Evolutionary conservation across 2,113 vertebrate species (phyloP), one percentile per base, ranked within the genome.

Genomic region (Megalops atlanticus): DNA sequence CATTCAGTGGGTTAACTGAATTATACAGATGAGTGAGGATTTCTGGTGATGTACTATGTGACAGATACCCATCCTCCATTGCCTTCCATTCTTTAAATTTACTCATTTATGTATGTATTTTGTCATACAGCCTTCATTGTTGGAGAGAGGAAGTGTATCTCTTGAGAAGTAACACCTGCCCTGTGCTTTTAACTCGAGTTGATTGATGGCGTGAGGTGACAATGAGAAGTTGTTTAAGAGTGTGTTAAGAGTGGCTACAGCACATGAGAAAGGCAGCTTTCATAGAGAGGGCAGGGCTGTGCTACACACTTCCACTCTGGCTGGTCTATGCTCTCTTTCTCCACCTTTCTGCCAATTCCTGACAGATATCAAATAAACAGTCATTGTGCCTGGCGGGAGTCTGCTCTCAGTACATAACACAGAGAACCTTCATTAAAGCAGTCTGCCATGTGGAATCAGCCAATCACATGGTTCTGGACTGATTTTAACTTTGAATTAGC

Each of bases 71-170:
- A 84, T 82, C 79, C 77, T 75, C 27, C 86, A 79, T 74, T 74
- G 82, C 85, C 87, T 84, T 41, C 79, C 21, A 83, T 86, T 81
- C 86, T 91, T 88, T 87, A 80, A 88, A 85, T 91, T 89, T 88
- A 89, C n/a, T n/a, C n/a, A n/a, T 91, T 91, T 90, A 92, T 91
- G 89, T 92, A 89, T 93, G 92, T 92, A 92, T 93, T 89, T 90
- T 83, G 58, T 64, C 70, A 74, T 18, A n/a, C 35, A 15, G 38
- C 24, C 40, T 71, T 27, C 11, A 14, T 33, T 33, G 11, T 14
- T 45, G 43, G 43, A 45, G 43, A n/a, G n/a, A n/a, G n/a, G n/a
- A n/a, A n/a, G n/a, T 45, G 43, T 10, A 45, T 45, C 43, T 45
- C 43, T 45, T 45, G 43, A 45, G 43, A 45, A 45, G 6, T 6